Percentiles rank a stretch among this genome's conserved stretches.
These are phyloP conservation scores for Drosophila diplacantha DNA, from an alignment of 2,888 invertebrate species.

Conservation along the genomic window DNA sequence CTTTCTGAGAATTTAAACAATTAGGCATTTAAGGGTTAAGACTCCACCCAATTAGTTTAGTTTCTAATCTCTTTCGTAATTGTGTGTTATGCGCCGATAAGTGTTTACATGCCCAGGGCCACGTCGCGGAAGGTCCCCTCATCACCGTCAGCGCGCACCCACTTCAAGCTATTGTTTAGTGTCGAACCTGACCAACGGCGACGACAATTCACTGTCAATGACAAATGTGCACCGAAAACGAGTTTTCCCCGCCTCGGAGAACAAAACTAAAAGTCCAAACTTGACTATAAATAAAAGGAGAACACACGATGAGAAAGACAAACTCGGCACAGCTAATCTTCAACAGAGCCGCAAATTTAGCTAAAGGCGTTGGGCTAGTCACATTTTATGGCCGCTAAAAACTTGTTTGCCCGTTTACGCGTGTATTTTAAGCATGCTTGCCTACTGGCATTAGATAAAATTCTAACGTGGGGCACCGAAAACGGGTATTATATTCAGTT, in stretches of 20 bases:
- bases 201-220: conserved; percentile 24
- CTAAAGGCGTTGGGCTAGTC: conserved; percentile 31
- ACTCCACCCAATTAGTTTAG: background rate
- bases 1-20: background rate
- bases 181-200: conserved; percentile 5
- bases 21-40: conserved; percentile 3
- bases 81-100: conserved; percentile 14
- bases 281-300: conserved; percentile 1
- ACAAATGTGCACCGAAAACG: conserved; percentile 31
- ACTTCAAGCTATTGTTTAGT: conserved; percentile 18
- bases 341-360: conserved; percentile 16
- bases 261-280: conserved; percentile 4
- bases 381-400: conserved; percentile 45
- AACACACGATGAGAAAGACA: conserved; percentile 8
- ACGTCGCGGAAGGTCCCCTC: conserved; percentile 21
- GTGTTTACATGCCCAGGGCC: conserved; percentile 28
- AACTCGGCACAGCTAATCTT: conserved; percentile 19
- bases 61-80: conserved; percentile 20
- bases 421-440: conserved; percentile 23
- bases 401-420: conserved; percentile 50
- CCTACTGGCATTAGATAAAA: conserved; percentile 36
- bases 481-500: conserved; percentile 29
- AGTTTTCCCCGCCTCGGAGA: conserved; percentile 20
- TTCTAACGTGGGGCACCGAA: conserved; percentile 29
- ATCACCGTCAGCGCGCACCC: conserved; percentile 12